phyloP scores from a whole-genome alignment of 2,888 invertebrate genomes.

The Fabriciana adippe region DNA sequence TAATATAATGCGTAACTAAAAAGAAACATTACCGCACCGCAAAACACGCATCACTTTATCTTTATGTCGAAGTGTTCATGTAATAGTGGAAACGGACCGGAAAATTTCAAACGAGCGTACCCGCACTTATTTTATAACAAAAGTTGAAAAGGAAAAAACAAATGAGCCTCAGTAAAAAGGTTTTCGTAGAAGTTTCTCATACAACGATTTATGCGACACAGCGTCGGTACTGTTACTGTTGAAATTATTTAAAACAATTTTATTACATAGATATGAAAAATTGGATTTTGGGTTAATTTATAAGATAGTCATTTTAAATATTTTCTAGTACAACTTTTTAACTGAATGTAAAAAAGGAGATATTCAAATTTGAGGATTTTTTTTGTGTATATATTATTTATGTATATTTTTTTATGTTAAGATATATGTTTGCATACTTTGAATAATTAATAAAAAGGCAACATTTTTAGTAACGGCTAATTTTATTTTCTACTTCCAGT shows the following conservation, averaged over 20 bases:
- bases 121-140: constrained; percentile 43
- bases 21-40: constrained; percentile 11
- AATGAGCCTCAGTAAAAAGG: constrained; percentile 45
- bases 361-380: too few species aligned
- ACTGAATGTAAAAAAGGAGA: too few species aligned
- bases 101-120: constrained; percentile 40
- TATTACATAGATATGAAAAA: background rate
- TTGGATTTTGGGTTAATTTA: too few species aligned
- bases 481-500: too few species aligned
- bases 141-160: constrained; percentile 45
- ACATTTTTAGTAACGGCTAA: too few species aligned
- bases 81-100: constrained; percentile 42
- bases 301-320: too few species aligned
- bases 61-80: constrained; percentile 33
- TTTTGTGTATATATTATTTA: too few species aligned
- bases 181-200: constrained; percentile 44
- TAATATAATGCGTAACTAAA: background rate
- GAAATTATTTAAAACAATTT: constrained; percentile 1
- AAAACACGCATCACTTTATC: constrained; percentile 32
- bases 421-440: too few species aligned
- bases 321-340: too few species aligned
- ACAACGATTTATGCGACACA: constrained; percentile 41
- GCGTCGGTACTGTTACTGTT: constrained; percentile 6
- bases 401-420: too few species aligned
- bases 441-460: too few species aligned